Evolutionary conservation across 2,113 vertebrate genomes (phyloP).

Genomic region (Apeltes quadracus): DNA sequence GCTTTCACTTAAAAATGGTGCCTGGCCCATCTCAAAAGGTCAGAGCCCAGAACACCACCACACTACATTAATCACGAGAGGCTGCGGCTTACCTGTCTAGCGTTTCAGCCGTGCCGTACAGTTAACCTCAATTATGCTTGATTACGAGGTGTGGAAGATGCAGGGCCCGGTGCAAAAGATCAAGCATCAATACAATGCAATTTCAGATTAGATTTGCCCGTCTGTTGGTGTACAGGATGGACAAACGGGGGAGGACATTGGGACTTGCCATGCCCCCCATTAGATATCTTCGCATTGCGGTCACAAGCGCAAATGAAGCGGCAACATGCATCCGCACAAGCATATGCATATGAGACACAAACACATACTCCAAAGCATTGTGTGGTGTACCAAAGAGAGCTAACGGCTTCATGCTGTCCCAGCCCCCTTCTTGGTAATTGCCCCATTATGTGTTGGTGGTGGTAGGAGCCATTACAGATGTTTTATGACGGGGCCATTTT

Average conservation of each 20-base stretch:
- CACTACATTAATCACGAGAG: conserved; percentile 83
- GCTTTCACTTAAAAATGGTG: conserved; percentile 84
- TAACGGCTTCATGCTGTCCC: conserved; percentile 73
- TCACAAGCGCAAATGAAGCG: conserved; percentile 27
- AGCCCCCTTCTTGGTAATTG: conserved; percentile 80
- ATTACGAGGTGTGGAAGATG: conserved; percentile 82
- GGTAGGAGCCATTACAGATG: conserved; percentile 85
- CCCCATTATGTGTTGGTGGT: conserved; percentile 82
- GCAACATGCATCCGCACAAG: conserved; percentile 41
- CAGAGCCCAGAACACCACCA: conserved; percentile 75
- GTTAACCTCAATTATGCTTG: conserved; percentile 83
- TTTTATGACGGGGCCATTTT: conserved; percentile 84
- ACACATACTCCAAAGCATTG: conserved; percentile 58
- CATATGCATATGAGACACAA: conserved; percentile 54
- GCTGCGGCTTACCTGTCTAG: conserved; percentile 81
- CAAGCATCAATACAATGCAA: conserved; percentile 80
- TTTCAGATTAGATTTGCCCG: conserved; percentile 70
- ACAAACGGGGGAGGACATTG: not conserved
- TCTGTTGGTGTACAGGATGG: conserved; percentile 40
- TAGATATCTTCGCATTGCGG: not conserved
- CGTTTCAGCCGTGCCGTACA: conserved; percentile 77
- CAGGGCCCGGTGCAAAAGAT: conserved; percentile 60
- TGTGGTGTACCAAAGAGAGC: conserved; percentile 74
- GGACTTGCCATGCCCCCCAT: not conserved
- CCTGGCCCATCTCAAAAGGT: conserved; percentile 85